Percentiles rank a stretch among this genome's conserved stretches.
Evolutionary conservation across 1,140 invertebrate genomes (phyloP).

Genomic region (Fopius arisanus): DNA sequence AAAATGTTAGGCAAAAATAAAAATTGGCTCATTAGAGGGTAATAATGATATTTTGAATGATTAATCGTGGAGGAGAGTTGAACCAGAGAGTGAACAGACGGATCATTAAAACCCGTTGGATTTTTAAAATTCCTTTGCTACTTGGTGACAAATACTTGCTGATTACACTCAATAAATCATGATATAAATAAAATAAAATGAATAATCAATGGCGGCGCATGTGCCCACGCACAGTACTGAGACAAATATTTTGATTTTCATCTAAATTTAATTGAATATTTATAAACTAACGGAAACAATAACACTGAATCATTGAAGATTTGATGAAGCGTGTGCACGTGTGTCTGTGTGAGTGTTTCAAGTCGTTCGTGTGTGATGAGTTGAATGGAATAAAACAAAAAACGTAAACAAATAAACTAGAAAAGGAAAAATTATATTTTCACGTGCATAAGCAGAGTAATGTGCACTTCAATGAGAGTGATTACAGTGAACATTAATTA

Average conservation of each 20-base stretch:
- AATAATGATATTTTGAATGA: not conserved
- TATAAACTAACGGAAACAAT: not conserved
- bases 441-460: not conserved
- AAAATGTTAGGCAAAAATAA: not conserved
- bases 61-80: not conserved
- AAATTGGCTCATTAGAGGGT: not conserved
- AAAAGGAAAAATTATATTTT: not conserved
- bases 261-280: not conserved
- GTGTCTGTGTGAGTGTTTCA: constrained; percentile 26
- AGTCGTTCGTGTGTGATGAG: not conserved
- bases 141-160: not conserved
- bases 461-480: constrained; percentile 4
- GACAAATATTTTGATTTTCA: not conserved
- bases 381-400: not conserved
- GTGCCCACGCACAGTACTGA: not conserved
- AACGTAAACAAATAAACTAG: not conserved
- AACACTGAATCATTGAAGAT: not conserved
- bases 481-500: constrained; percentile 3
- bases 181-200: not conserved
- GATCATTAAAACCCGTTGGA: not conserved
- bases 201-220: not conserved
- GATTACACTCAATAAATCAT: not conserved
- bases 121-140: not conserved
- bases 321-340: constrained; percentile 28
- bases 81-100: not conserved